A percentile compares a stretch with the other conserved stretches of the same genome.
These are phyloP conservation scores for Trinectes maculatus DNA, from an alignment of 2,113 vertebrate genomes.

Conservation along the genomic window DNA sequence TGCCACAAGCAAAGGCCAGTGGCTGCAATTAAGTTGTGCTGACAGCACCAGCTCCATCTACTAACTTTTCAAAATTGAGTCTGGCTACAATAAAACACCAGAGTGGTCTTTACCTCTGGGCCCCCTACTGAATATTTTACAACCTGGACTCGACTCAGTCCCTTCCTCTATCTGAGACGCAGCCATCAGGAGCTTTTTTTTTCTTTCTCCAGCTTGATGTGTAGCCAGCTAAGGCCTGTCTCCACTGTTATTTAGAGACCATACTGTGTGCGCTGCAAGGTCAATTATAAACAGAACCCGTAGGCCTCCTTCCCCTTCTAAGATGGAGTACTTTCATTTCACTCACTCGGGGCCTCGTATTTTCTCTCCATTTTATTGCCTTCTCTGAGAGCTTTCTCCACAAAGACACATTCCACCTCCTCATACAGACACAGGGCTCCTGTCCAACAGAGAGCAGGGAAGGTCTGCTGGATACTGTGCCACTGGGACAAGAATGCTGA, in stretches of 20 bases:
- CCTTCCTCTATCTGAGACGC: conserved; percentile 34
- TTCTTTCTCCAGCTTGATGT: conserved; percentile 37
- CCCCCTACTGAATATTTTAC: conserved; percentile 60
- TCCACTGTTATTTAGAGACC: conserved; percentile 65
- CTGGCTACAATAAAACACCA: conserved; percentile 44
- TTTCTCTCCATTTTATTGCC: conserved; percentile 78
- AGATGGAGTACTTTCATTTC: conserved; percentile 80
- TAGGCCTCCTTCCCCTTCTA: conserved; percentile 63
- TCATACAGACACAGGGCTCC: conserved; percentile 60
- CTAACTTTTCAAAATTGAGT: conserved; percentile 47
- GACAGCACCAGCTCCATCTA: conserved; percentile 42
- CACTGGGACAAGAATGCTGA: conserved; percentile 75
- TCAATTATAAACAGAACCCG: conserved; percentile 66
- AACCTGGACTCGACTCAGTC: conserved; percentile 39
- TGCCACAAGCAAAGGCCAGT: conserved; percentile 33
- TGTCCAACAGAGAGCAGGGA: conserved; percentile 60
- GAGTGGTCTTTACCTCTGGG: conserved; percentile 40
- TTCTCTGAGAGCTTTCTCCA: conserved; percentile 68
- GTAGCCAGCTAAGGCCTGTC: conserved; percentile 46
- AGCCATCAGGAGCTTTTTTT: conserved; percentile 20
- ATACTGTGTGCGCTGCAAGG: conserved; percentile 59
- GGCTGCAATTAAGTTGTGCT: conserved; percentile 38
- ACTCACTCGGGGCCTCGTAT: conserved; percentile 73
- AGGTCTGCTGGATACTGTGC: conserved; percentile 69
- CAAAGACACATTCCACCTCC: conserved; percentile 75